phyloP scores from a whole-genome alignment of 2,888 invertebrate genomes.

The Drosophila tanythrix region DNA sequence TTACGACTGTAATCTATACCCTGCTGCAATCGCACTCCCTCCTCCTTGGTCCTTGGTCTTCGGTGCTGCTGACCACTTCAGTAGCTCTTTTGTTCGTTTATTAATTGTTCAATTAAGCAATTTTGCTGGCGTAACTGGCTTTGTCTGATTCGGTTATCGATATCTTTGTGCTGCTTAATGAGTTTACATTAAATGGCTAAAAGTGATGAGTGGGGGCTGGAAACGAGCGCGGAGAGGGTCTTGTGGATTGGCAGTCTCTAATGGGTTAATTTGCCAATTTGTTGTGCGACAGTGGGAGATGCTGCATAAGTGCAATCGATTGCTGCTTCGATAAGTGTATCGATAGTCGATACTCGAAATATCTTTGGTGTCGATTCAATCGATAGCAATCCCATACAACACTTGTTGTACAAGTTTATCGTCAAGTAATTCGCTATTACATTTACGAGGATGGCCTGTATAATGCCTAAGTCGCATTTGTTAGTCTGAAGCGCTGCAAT shows the following conservation, averaged over 20 bases:
- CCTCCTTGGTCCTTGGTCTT: conserved; percentile 11
- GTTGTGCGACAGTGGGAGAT: neutral
- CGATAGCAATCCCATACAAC: neutral
- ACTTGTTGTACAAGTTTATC: neutral
- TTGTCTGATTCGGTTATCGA: conserved; percentile 56
- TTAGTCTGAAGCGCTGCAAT: conserved; percentile 10
- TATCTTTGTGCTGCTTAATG: conserved; percentile 41
- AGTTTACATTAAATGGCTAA: conserved; percentile 53
- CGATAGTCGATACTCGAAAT: neutral
- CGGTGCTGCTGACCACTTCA: conserved; percentile 41
- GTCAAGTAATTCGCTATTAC: conserved; percentile 10
- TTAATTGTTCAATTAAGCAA: conserved; percentile 81
- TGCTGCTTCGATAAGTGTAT: neutral
- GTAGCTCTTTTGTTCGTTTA: conserved; percentile 61
- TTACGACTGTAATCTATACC: conserved; percentile 61
- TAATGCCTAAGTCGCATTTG: conserved; percentile 4
- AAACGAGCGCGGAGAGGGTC: too few species aligned
- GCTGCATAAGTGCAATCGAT: neutral
- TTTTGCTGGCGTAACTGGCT: conserved; percentile 44
- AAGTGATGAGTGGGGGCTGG: neutral
- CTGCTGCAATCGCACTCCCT: neutral
- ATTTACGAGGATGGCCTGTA: conserved; percentile 14
- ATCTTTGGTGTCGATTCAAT: neutral
- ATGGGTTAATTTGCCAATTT: conserved; percentile 51
- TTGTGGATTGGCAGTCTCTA: conserved; percentile 1